Base-by-base conservation (phyloP, 2,797 vertebrate species). In the Tragelaphus oryx region DNA sequence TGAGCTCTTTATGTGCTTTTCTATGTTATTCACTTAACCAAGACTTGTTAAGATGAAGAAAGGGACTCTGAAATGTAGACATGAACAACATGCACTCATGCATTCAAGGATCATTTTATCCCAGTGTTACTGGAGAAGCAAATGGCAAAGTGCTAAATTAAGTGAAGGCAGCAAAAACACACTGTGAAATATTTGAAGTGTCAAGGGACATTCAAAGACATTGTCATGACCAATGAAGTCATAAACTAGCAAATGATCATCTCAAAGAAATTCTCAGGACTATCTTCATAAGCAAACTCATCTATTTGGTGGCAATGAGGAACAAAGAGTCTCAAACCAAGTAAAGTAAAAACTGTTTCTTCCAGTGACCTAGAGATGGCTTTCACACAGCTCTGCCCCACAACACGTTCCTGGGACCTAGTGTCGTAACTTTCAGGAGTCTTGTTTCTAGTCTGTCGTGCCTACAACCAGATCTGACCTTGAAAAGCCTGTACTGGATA, bases 251-350 rank as follows among this genome's bases (percentile, higher is more conserved):
- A 93, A 55, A n/a, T 33, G 28, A 57, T 41, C 37, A 86, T 46
- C 93, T 89, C 48, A 89, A 92, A 37, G 33, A 80, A 87, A 75
- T 71, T 83, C 37, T 89, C 60, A 87, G n/a, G 59, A 84, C 75
- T 76, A 41, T n/a, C 14, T 87, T 80, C 41, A 28, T 37, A 95
- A 71, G 18, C 33, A 93, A 95, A 93, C 14, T 74, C 50, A 87
- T 18, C 46, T 52, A 57, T 33, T 80, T 46, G 87, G 14, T 44
- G 76, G 54, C 54, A 92, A 55, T 78, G 30, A 85, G n/a, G 33
- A 95, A 94, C 44, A 65, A 57, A 79, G 65, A 83, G 65, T 65
- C 59, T 95, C 17, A 76, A 92, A 87, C 52, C 10, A 90, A 91
- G 11, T 85, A 65, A 93, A 94, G 75, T 91, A 44, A 86, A 86